phyloP scores from a whole-genome alignment of 2,888 invertebrate species.

The Drosophila prolongata region DNA sequence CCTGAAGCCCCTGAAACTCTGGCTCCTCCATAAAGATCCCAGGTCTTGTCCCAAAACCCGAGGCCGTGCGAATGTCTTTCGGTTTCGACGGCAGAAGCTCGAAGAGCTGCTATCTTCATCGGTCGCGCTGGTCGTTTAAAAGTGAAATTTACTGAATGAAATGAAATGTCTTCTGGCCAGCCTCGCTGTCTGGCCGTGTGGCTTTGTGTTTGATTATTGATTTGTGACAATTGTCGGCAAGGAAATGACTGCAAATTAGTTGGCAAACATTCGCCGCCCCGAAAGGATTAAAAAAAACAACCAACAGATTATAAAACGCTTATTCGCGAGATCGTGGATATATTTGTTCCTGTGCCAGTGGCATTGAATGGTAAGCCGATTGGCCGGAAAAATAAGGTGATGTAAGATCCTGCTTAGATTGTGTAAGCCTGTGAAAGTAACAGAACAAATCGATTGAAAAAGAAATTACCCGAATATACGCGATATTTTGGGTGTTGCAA shows the following conservation, averaged over 20 bases:
- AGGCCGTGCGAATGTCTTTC: conserved; percentile 44
- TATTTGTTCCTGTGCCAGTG: conserved; percentile 18
- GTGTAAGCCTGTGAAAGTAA: conserved; percentile 30
- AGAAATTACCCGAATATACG: background rate
- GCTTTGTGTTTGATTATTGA: conserved; percentile 46
- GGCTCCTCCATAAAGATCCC: conserved; percentile 53
- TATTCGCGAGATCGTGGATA: conserved; percentile 6
- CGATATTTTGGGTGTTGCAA: no score
- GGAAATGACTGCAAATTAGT: conserved; percentile 56
- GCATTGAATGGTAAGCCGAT: conserved; percentile 41
- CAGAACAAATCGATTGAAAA: conserved; percentile 1
- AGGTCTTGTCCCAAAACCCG: conserved; percentile 18
- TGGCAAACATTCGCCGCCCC: conserved; percentile 14
- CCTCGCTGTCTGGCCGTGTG: conserved; percentile 36
- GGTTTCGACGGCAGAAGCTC: conserved; percentile 46
- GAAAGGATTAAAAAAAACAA: conserved; percentile 16
- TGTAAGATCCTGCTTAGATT: conserved; percentile 38
- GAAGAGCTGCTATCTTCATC: conserved; percentile 46
- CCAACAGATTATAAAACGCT: conserved; percentile 12
- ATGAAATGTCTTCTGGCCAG: conserved; percentile 50
- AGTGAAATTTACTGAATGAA: conserved; percentile 80
- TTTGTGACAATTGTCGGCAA: conserved; percentile 56
- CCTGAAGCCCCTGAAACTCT: conserved; percentile 43
- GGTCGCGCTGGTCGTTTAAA: conserved; percentile 58
- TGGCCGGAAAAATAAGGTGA: conserved; percentile 28